Conservation (phyloP, 2,113 vertebrate species). For the Cebus imitator region DNA sequence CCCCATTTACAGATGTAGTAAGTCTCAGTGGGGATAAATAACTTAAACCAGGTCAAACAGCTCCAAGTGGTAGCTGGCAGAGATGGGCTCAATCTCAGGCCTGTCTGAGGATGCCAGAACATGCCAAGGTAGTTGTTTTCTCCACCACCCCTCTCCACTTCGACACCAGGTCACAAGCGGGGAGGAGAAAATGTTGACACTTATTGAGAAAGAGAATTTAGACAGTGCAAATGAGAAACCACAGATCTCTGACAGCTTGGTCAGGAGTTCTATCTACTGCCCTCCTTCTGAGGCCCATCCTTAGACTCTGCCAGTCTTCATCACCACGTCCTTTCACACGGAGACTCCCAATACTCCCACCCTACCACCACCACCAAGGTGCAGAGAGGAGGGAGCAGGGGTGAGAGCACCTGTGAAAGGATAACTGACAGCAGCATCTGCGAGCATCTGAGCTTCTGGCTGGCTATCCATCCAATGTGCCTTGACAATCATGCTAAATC, state of each 20-base stretch:
- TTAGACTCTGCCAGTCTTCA: too few species aligned
- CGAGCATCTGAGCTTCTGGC: background rate
- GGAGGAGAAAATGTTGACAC: background rate
- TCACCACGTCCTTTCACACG: too few species aligned
- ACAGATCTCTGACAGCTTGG: background rate
- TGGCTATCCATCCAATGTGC: background rate
- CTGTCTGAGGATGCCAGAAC: background rate
- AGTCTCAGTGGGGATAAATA: background rate
- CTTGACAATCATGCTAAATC: background rate
- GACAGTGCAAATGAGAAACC: background rate
- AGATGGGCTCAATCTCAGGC: background rate
- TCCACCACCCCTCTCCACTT: background rate
- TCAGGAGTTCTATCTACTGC: background rate
- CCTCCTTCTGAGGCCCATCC: background rate
- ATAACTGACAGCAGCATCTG: background rate
- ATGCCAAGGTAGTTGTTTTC: background rate
- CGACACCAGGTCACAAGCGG: background rate
- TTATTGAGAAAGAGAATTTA: background rate
- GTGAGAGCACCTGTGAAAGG: background rate
- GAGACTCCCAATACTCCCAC: too few species aligned
- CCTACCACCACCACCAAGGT: background rate
- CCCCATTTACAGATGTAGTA: background rate
- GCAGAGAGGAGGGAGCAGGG: background rate
- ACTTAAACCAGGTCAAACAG: background rate
- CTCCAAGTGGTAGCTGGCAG: background rate